phyloP scores from a whole-genome alignment of 2,888 invertebrate genomes.

The Crematogaster levior region DNA sequence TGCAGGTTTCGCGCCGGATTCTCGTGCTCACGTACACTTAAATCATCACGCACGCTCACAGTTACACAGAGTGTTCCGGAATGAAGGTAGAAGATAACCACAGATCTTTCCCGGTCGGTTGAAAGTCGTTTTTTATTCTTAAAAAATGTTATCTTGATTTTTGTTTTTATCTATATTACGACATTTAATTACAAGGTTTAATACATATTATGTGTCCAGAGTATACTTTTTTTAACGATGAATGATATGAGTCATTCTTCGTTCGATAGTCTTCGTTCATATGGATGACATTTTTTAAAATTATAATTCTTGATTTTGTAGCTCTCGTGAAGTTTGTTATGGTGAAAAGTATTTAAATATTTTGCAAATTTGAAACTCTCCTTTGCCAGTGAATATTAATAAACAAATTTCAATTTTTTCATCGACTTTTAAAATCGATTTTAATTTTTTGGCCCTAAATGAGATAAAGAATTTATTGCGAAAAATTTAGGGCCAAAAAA shows the following conservation, averaged over 20 bases:
- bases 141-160: background rate
- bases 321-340: background rate
- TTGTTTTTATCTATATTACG: background rate
- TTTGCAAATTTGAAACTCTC: too few species aligned
- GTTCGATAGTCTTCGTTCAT: background rate
- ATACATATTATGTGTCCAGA: background rate
- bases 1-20: background rate
- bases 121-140: background rate
- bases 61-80: background rate
- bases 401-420: too few species aligned
- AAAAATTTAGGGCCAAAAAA: too few species aligned
- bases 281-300: background rate
- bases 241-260: background rate
- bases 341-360: too few species aligned
- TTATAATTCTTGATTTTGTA: background rate
- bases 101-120: background rate
- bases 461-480: too few species aligned
- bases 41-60: conserved; percentile 1
- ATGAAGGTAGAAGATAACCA: background rate
- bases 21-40: background rate
- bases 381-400: too few species aligned
- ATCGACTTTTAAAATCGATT: too few species aligned
- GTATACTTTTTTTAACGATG: background rate
- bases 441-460: too few species aligned
- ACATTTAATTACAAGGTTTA: too few species aligned